A percentile compares a stretch with the other conserved stretches of the same genome.
Evolutionary conservation across 1,140 invertebrate species (phyloP).

Genomic region (Hylaeus volcanicus): DNA sequence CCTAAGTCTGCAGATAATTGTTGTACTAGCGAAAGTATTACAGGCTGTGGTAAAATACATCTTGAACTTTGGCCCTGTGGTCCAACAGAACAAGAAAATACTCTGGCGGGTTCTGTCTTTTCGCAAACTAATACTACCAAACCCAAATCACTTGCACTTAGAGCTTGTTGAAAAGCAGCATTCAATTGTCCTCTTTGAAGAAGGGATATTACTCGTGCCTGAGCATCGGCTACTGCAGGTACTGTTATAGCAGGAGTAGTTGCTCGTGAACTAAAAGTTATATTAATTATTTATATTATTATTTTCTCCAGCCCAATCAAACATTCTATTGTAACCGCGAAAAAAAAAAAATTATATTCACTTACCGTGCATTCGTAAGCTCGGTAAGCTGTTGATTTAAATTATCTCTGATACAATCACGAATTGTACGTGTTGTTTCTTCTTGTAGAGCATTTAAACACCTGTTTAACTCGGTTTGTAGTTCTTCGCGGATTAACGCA

Average conservation of each 20-base stretch:
- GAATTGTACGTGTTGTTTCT: conserved; percentile 69
- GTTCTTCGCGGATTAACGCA: conserved; percentile 70
- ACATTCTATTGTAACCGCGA: too few relatives aligned
- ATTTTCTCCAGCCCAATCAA: too few relatives aligned
- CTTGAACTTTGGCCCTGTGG: conserved; percentile 64
- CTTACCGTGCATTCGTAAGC: conserved; percentile 74
- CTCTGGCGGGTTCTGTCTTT: conserved; percentile 86
- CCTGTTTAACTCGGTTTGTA: conserved; percentile 73
- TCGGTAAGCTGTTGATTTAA: conserved; percentile 76
- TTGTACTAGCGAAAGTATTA: conserved; percentile 94
- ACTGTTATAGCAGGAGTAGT: conserved; percentile 76
- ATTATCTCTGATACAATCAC: conserved; percentile 76
- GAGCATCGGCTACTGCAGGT: conserved; percentile 74
- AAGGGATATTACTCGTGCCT: conserved; percentile 88
- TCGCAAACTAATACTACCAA: conserved; percentile 93
- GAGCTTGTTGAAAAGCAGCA: conserved; percentile 93
- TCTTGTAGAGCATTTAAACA: conserved; percentile 72
- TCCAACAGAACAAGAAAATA: conserved; percentile 88
- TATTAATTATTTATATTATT: neutral
- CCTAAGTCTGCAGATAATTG: conserved; percentile 94
- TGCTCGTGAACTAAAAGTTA: conserved; percentile 81
- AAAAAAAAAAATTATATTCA: neutral
- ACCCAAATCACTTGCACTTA: conserved; percentile 91
- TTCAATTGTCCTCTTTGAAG: conserved; percentile 89
- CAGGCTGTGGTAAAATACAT: conserved; percentile 86